Conservation (phyloP, 2,797 vertebrate genomes). For the Cryptoblepharus egeriae region DNA sequence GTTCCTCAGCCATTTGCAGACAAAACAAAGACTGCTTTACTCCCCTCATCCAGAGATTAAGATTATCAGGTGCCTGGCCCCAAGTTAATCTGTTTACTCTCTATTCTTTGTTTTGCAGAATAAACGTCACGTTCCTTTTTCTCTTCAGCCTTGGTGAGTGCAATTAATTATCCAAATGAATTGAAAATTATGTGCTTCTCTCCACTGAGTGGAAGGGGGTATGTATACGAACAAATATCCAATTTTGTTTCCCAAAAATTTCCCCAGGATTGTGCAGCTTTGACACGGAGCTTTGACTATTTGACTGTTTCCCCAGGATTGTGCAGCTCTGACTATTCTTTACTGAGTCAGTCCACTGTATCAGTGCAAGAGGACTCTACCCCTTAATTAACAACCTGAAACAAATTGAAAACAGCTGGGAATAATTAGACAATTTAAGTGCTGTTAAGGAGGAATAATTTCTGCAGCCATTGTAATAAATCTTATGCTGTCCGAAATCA, state of each 20-base stretch:
- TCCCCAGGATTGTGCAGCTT: conserved; percentile 66
- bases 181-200: conserved; percentile 75
- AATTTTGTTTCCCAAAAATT: conserved; percentile 79
- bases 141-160: conserved; percentile 62
- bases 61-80: conserved; percentile 75
- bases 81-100: conserved; percentile 66
- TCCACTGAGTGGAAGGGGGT: conserved; percentile 72
- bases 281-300: conserved; percentile 68
- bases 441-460: conserved; percentile 97
- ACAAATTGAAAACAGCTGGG: conserved; percentile 94
- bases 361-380: conserved; percentile 80
- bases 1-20: conserved; percentile 39
- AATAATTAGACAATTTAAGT: conserved; percentile 99
- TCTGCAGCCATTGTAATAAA: conserved; percentile 95
- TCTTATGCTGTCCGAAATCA: conserved; percentile 94
- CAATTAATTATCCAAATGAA: conserved; percentile 72
- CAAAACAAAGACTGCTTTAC: conserved; percentile 62
- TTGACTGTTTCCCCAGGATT: conserved; percentile 75
- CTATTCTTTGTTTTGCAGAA: conserved; percentile 70
- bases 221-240: conserved; percentile 77
- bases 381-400: conserved; percentile 90
- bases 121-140: conserved; percentile 68
- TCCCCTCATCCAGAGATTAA: conserved; percentile 75
- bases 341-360: conserved; percentile 76
- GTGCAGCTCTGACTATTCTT: conserved; percentile 67